Base-by-base conservation (phyloP, 2,888 invertebrate species). In the Ligdia adustata region DNA sequence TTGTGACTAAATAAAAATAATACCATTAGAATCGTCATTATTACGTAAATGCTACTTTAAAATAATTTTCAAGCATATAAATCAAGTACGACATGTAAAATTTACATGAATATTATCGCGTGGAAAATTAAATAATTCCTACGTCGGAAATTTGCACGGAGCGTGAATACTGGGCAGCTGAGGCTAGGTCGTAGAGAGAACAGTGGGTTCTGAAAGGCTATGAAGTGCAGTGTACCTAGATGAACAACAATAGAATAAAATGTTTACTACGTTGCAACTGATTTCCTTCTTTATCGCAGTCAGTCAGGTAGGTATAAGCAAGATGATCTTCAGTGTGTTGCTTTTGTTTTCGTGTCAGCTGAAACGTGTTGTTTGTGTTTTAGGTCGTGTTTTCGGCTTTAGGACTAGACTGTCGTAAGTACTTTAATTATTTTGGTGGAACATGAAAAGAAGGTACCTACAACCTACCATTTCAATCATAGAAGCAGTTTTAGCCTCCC, bases 51-150 rank as follows among this genome's bases (percentile, higher is more conserved):
- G 33, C 27, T 33, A 42, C 20, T 27, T 37, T 5, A 37, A 26
- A 47, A 32, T 32, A 20, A 38, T 48, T 32, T 16, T 28, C 13
- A 6, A 37, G 16, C 27, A 14, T 9, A 49, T 56, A 58, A 60
- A 69, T 67, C 69, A 68, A 65, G 62, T 64, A 64, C 66, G 66
- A 53, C 50, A 52, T 48, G 44, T 47, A 44, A 42, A 71, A 75
- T 72, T 73, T 75, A 69, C 72, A 76, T 77, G 77, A 69, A 69
- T 71, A 76, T 80, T 78, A 79, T 72, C 72, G 82, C 85, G 82
- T 85, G 79, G 49, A 55, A 49, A 58, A 57, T 57, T 52, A 12
- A 37, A 78, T 79, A 85, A 85, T 84, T 80, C 67, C 64, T 60
- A 54, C 69, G 66, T 66, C 70, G 62, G 64, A 69, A 68, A 69